phyloP scores from a whole-genome alignment of 2,797 vertebrate genomes.

The Cichlasoma orientale region DNA sequence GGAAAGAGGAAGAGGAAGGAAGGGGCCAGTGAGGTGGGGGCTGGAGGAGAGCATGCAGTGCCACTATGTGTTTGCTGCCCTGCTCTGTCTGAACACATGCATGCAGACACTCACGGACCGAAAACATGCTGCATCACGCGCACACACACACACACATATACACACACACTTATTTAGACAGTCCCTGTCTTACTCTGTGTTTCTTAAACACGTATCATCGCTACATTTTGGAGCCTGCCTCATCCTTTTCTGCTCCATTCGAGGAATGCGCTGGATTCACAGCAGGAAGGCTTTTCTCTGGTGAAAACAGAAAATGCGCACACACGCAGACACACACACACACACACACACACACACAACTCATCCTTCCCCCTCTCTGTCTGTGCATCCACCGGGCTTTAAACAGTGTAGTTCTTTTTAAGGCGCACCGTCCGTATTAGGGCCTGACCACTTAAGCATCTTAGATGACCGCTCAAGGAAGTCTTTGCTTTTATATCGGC shows the following conservation, averaged over 20 bases:
- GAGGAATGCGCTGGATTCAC: conserved; percentile 57
- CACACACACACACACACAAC: not conserved
- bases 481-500: conserved; percentile 34
- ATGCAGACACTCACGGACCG: conserved; percentile 29
- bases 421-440: conserved; percentile 56
- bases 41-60: conserved; percentile 46
- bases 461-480: conserved; percentile 53
- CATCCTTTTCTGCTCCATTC: conserved; percentile 49
- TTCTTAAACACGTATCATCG: conserved; percentile 48
- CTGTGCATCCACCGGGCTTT: conserved; percentile 41
- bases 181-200: conserved; percentile 16
- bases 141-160: not conserved
- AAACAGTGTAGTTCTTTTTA: conserved; percentile 60
- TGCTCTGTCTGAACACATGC: conserved; percentile 56
- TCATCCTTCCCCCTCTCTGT: conserved; percentile 27
- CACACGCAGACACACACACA: not conserved
- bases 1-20: conserved; percentile 35
- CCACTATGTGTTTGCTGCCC: conserved; percentile 54
- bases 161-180: conserved; percentile 8
- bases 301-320: conserved; percentile 27
- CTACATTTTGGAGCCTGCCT: conserved; percentile 45
- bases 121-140: conserved; percentile 26
- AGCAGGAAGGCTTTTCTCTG: conserved; percentile 51
- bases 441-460: conserved; percentile 62
- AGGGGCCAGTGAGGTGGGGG: conserved; percentile 41